Base-by-base conservation (phyloP, 1,140 invertebrate genomes). In the Vollenhovia emeryi region DNA sequence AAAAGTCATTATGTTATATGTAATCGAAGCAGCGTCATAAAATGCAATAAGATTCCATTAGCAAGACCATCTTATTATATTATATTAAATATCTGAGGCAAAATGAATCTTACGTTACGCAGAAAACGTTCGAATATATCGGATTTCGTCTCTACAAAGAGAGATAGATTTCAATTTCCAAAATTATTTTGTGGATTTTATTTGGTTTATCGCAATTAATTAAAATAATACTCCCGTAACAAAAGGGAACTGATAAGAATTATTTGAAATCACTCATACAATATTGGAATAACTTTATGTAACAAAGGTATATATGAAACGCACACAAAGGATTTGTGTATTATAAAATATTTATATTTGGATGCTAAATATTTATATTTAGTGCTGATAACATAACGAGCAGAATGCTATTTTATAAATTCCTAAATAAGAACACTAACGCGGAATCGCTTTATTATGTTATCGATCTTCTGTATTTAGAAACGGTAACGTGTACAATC, bases 401-500 rank as follows among this genome's bases (percentile, higher is more conserved):
- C 8, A 75, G 33, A 75, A 57, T 74, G 4, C 8, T 36, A 7
- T 27, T 75, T 40, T 30, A 64, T 40, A 27, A 78, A 66, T 78
- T 78, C 18, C 40, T 66, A 13, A 48, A 33, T n/a, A 76, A 11
- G 27, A 74, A 62, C 40, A 45, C 13, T 13, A 64, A 66, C 7
- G n/a, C n/a, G 59, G 27, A 64, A 64, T 78, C 40, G 21, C 52
- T 62, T 76, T 76, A 76, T 76, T 76, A 52, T 66, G 59, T 24
- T 66, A 78, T 78, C 60, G 59, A 78, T 78, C 43, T 66, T 68
- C 43, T 30, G 13, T 68, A 36, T 78, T 66, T 66, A 50, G 60
- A 43, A 78, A 64, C 43, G n/a, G 43, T n/a, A 50, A 50, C 15
- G 21, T 78, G 24, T 40, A 43, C 43, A 64, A 30, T 18, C 8